Conservation (phyloP, 2,888 invertebrate genomes). For the Epirrhoe tristata region DNA sequence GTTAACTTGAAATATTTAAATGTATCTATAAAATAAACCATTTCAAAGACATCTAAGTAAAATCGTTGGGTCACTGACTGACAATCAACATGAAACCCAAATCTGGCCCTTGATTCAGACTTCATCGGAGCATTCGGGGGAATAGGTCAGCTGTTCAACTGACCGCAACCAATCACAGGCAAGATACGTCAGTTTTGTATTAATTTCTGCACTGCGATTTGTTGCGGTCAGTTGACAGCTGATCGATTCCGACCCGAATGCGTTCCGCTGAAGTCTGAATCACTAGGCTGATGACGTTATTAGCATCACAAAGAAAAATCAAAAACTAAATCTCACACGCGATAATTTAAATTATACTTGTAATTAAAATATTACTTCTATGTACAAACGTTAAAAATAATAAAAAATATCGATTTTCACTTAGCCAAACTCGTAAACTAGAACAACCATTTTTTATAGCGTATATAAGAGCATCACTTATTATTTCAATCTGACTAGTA, state of each 20-base stretch:
- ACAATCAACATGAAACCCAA: not conserved
- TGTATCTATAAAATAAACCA: constrained; percentile 19
- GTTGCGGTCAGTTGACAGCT: too few species aligned
- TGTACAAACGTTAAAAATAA: constrained; percentile 21
- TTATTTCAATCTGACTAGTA: constrained; percentile 33
- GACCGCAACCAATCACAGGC: too few species aligned
- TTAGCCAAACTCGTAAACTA: constrained; percentile 25
- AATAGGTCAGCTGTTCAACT: too few species aligned
- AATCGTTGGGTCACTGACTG: not conserved
- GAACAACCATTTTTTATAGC: constrained; percentile 30
- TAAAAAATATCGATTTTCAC: constrained; percentile 25
- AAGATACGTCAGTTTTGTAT: too few species aligned
- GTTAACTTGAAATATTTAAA: constrained; percentile 9
- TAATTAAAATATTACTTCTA: constrained; percentile 17
- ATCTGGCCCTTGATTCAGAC: too few species aligned
- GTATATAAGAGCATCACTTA: constrained; percentile 23
- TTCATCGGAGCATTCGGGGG: too few species aligned
- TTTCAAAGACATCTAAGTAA: constrained; percentile 1
- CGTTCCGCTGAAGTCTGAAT: too few species aligned
- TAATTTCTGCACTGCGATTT: too few species aligned
- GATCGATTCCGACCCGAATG: too few species aligned
- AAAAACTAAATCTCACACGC: too few species aligned
- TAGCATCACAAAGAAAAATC: not conserved
- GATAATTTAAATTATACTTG: not conserved
- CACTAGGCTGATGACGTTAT: too few species aligned